Conservation (phyloP, 2,797 vertebrate genomes). For the Danio albolineatus region DNA sequence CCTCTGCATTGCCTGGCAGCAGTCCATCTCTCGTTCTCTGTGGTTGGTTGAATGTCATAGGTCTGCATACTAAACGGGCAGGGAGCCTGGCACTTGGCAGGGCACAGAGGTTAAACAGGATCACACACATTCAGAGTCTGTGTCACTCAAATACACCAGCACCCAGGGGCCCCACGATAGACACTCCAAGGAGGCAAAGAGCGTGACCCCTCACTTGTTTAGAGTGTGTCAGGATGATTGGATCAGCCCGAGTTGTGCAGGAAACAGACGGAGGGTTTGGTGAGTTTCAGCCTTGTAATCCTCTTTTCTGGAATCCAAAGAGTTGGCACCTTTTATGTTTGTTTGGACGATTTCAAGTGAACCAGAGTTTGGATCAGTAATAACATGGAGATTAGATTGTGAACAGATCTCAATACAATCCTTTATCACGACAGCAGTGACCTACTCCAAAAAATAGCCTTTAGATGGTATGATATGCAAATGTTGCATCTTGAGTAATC, state of each 20-base stretch:
- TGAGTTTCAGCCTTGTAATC: conserved; percentile 57
- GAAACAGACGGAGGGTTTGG: conserved; percentile 18
- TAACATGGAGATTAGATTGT: conserved; percentile 51
- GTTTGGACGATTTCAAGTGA: conserved; percentile 51
- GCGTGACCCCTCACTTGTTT: conserved; percentile 61
- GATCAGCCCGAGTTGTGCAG: conserved; percentile 51
- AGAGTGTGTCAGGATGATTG: conserved; percentile 58
- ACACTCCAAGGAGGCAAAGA: conserved; percentile 35
- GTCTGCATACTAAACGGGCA: conserved; percentile 60
- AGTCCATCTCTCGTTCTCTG: conserved; percentile 15
- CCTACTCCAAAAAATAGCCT: background rate
- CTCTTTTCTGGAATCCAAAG: conserved; percentile 58
- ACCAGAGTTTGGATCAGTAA: conserved; percentile 31
- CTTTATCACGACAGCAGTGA: background rate
- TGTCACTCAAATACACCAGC: conserved; percentile 41
- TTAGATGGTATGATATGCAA: conserved; percentile 14
- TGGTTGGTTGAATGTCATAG: conserved; percentile 43
- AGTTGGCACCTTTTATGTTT: conserved; percentile 51
- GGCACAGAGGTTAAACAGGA: conserved; percentile 56
- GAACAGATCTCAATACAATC: conserved; percentile 34
- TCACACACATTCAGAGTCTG: conserved; percentile 51
- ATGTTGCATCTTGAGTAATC: background rate
- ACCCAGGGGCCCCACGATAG: conserved; percentile 46
- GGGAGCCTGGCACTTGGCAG: conserved; percentile 51
- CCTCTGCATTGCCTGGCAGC: conserved; percentile 12